A percentile compares a stretch with the other conserved stretches of the same genome.
phyloP scores from a whole-genome alignment of 2,888 invertebrate species.

The Aspidapion aeneum region DNA sequence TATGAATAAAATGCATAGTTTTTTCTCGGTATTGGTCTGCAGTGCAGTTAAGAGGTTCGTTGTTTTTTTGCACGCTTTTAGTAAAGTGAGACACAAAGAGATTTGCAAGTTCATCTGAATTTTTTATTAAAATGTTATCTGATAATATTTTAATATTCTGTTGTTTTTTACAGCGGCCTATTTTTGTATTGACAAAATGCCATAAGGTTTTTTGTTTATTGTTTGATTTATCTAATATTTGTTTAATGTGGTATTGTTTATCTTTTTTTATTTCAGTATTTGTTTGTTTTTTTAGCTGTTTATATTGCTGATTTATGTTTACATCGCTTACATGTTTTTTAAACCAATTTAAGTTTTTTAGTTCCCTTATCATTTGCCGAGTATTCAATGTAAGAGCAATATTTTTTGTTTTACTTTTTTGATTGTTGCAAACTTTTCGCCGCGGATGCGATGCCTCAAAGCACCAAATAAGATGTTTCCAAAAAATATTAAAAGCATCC shows the following conservation, averaged over 20 bases:
- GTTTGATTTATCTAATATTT: not conserved
- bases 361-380: not conserved
- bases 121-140: not conserved
- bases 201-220: not conserved
- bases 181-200: not conserved
- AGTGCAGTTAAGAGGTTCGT: no score
- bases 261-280: not conserved
- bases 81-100: no score
- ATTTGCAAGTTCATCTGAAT: not conserved
- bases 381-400: not conserved
- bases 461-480: not conserved
- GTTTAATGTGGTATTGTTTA: not conserved
- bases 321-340: not conserved
- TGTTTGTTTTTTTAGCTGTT: not conserved
- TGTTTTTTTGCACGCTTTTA: no score
- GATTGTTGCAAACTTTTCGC: not conserved
- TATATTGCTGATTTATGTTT: not conserved
- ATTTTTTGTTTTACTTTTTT: not conserved
- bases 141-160: no score
- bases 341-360: not conserved
- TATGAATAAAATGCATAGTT: no score
- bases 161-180: no score
- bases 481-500: not conserved
- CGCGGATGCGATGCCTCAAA: not conserved
- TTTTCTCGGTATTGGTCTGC: no score